A percentile compares a stretch with the other conserved stretches of the same genome.
phyloP scores from a whole-genome alignment of 2,888 invertebrate genomes.

The Eupithecia centaureata region DNA sequence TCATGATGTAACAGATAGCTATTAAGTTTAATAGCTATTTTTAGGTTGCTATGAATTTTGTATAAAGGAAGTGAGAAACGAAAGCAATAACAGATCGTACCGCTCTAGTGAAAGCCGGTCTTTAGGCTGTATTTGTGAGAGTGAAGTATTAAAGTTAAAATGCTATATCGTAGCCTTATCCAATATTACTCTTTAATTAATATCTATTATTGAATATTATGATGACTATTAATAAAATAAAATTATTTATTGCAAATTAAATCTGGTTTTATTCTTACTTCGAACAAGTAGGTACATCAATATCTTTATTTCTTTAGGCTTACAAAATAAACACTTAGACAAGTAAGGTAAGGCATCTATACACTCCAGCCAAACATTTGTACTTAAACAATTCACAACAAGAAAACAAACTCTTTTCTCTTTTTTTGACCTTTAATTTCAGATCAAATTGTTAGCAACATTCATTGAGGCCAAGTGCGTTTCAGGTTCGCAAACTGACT shows the following conservation, averaged over 20 bases:
- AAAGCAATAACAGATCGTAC: slow-evolving; percentile 23
- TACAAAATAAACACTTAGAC: too few species aligned
- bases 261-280: slow-evolving; percentile 37
- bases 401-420: too few species aligned
- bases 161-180: slow-evolving; percentile 78
- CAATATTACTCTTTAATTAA: slow-evolving; percentile 69
- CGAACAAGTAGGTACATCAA: too few species aligned
- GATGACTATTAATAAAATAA: slow-evolving; percentile 76
- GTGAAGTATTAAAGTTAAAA: slow-evolving; percentile 59
- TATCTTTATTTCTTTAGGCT: too few species aligned
- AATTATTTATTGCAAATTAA: slow-evolving; percentile 74
- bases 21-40: neutral
- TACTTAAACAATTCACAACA: too few species aligned
- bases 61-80: neutral
- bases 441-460: too few species aligned
- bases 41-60: neutral
- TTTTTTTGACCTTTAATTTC: too few species aligned
- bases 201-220: slow-evolving; percentile 63
- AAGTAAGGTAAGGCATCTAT: too few species aligned
- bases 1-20: neutral
- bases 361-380: too few species aligned
- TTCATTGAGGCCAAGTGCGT: too few species aligned
- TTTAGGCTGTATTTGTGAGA: slow-evolving; percentile 66
- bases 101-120: slow-evolving; percentile 36
- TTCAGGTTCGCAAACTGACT: too few species aligned